phyloP scores from a whole-genome alignment of 53 echinoderm and acorn worm species.

The Holothuria scabra region DNA sequence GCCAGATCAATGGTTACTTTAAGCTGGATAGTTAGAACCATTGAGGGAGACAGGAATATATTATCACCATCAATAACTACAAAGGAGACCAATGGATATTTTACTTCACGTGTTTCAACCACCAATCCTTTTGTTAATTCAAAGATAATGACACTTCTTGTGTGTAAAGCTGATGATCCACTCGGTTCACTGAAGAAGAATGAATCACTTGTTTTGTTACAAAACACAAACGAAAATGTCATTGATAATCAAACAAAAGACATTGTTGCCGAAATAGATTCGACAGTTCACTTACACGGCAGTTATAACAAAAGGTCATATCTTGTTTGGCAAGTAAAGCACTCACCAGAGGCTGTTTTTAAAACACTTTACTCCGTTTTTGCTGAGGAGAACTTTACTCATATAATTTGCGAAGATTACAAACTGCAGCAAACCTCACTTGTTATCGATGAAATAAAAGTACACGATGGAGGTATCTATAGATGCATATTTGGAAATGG shows the following conservation, averaged over 20 bases:
- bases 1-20: slow-evolving; percentile 2
- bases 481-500: background rate
- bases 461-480: background rate
- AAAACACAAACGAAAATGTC: background rate
- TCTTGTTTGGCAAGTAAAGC: slow-evolving; percentile 8
- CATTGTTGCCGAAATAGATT: background rate
- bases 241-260: no score
- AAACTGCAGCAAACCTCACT: background rate
- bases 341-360: background rate
- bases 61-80: no score
- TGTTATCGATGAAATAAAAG: background rate
- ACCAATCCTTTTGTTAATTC: no score
- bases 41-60: background rate
- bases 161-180: background rate
- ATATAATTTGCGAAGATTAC: no score
- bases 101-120: no score
- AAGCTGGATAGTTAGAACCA: slow-evolving; percentile 10
- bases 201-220: background rate
- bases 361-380: no score
- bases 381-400: no score
- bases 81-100: background rate
- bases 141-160: background rate
- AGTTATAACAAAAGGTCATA: no score
- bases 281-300: background rate
- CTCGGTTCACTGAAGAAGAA: background rate